Percentiles rank a stretch among this genome's conserved stretches.
Conservation (phyloP, 2,888 invertebrate genomes). For the Ligdia adustata region DNA sequence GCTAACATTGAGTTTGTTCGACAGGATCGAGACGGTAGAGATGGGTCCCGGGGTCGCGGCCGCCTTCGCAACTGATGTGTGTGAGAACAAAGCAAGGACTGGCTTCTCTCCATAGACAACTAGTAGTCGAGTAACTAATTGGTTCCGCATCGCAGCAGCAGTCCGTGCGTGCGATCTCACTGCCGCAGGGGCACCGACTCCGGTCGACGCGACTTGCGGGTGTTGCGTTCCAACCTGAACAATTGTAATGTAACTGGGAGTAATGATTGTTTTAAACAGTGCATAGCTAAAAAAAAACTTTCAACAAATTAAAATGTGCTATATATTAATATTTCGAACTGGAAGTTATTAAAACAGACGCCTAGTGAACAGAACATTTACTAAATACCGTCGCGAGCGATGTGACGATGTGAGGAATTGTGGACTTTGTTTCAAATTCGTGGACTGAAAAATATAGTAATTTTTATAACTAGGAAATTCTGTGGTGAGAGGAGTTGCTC, state of each 20-base stretch:
- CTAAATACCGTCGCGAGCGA: conserved; percentile 60
- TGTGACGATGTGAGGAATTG: conserved; percentile 70
- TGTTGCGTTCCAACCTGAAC: conserved; percentile 72
- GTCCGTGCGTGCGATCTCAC: conserved; percentile 45
- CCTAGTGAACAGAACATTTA: conserved; percentile 81
- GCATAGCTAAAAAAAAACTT: conserved; percentile 78
- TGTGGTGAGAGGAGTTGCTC: conserved; percentile 82
- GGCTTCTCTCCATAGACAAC: conserved; percentile 83
- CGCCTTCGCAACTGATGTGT: conserved; percentile 74
- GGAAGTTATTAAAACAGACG: conserved; percentile 76
- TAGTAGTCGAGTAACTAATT: conserved; percentile 75
- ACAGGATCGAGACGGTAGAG: conserved; percentile 72
- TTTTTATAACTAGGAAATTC: conserved; percentile 81
- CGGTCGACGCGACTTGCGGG: conserved; percentile 55
- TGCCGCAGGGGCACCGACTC: conserved; percentile 36
- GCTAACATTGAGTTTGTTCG: conserved; percentile 39
- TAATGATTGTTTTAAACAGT: conserved; percentile 81
- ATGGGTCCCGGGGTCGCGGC: conserved; percentile 76
- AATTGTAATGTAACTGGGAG: conserved; percentile 75
- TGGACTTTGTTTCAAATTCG: conserved; percentile 83
- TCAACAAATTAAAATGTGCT: conserved; percentile 83
- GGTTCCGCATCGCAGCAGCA: conserved; percentile 71
- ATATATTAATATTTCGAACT: conserved; percentile 73
- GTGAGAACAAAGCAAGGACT: conserved; percentile 71
- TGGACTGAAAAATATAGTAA: conserved; percentile 80